phyloP scores from a whole-genome alignment of 2,113 vertebrate genomes.

The Euleptes europaea region DNA sequence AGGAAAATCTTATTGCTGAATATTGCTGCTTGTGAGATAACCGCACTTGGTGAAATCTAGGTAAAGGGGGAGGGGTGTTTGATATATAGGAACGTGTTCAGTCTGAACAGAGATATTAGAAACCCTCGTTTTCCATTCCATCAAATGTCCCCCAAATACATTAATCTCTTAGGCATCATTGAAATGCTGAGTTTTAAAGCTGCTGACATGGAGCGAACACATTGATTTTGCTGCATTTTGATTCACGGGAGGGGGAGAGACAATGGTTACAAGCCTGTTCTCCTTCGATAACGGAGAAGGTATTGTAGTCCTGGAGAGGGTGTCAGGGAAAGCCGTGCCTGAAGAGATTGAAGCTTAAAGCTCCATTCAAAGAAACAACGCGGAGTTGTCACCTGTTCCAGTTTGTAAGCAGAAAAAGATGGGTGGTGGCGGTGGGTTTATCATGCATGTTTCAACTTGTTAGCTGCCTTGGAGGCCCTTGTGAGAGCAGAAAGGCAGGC shows the following conservation, averaged over 20 bases:
- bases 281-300: conserved; percentile 46
- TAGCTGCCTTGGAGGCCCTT: too few relatives aligned
- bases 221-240: background rate
- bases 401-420: conserved; percentile 27
- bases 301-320: conserved; percentile 40
- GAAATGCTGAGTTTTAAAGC: background rate
- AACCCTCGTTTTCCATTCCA: background rate
- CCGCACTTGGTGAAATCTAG: background rate
- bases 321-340: conserved; percentile 15
- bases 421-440: too few relatives aligned
- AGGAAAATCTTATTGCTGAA: background rate
- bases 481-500: too few relatives aligned
- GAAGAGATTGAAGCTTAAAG: conserved; percentile 49
- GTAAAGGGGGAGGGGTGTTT: background rate
- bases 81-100: background rate
- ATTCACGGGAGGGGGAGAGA: conserved; percentile 32
- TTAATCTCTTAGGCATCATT: background rate
- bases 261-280: conserved; percentile 45
- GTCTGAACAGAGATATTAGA: conserved; percentile 20
- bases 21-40: background rate
- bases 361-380: conserved; percentile 44
- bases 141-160: background rate
- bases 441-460: too few relatives aligned
- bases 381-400: conserved; percentile 47
- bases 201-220: conserved; percentile 27